phyloP scores from a whole-genome alignment of 30 jellyfish, hydroid and myxozoan genomes.

The Rhopilema esculentum region DNA sequence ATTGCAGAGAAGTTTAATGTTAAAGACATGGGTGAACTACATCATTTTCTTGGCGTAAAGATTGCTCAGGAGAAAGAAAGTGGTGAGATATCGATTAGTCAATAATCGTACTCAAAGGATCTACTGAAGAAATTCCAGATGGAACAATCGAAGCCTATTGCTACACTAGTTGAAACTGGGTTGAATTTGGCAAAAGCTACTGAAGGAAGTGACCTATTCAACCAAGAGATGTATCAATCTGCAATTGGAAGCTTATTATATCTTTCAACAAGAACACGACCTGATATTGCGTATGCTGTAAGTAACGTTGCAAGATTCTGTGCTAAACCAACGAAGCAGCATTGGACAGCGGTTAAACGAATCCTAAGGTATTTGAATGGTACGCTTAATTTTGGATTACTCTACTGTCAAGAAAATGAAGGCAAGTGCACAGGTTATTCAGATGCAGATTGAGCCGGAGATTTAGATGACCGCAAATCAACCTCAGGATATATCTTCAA shows the following conservation, averaged over 20 bases:
- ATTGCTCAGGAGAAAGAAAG: background rate
- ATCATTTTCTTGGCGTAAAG: constrained; percentile 59
- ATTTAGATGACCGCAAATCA: too few species aligned
- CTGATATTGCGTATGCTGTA: constrained; percentile 72
- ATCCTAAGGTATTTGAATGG: constrained; percentile 11
- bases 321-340: constrained; percentile 21
- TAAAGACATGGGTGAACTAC: constrained; percentile 61
- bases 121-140: constrained; percentile 36
- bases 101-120: background rate
- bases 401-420: background rate
- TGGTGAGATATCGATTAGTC: constrained; percentile 40
- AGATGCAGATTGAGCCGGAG: constrained; percentile 1
- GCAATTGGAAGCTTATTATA: constrained; percentile 65
- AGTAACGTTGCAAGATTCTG: constrained; percentile 38
- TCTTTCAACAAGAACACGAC: constrained; percentile 47
- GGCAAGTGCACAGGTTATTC: background rate
- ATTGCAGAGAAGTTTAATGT: constrained; percentile 37
- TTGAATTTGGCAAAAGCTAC: constrained; percentile 27
- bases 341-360: constrained; percentile 7
- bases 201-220: constrained; percentile 5
- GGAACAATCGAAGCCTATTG: constrained; percentile 43
- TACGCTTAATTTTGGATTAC: background rate
- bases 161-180: constrained; percentile 40
- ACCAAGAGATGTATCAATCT: constrained; percentile 50
- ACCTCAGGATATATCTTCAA: too few species aligned